Conservation (phyloP, 2,113 vertebrate genomes). For the Urocitellus parryii region DNA sequence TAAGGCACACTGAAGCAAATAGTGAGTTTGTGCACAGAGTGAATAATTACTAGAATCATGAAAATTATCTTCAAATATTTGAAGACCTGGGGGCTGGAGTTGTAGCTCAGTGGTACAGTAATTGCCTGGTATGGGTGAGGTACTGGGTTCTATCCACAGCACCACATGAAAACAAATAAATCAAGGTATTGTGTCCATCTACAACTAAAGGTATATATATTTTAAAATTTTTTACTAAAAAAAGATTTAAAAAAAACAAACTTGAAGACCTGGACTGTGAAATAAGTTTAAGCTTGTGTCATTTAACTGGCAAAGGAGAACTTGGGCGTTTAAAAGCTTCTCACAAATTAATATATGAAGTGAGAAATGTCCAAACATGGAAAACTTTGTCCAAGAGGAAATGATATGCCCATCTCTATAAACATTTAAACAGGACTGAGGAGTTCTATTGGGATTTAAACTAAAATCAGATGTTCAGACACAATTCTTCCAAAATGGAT, state of each 20-base stretch:
- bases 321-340: not conserved
- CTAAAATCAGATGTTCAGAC: not conserved
- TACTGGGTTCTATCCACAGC: no score
- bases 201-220: no score
- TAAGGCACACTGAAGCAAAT: not conserved
- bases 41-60: not conserved
- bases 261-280: not conserved
- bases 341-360: not conserved
- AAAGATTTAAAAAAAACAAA: not conserved
- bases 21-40: not conserved
- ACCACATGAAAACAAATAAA: no score
- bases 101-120: no score
- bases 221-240: no score
- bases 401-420: not conserved
- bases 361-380: not conserved
- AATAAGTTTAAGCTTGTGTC: not conserved
- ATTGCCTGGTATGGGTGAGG: no score
- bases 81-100: not conserved
- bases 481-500: not conserved
- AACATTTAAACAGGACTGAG: not conserved
- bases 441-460: not conserved
- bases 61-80: constrained; percentile 52
- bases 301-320: not conserved
- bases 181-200: no score
- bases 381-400: not conserved